Conservation (phyloP, 2,888 invertebrate genomes). For the Cecidostiba fungosa region DNA sequence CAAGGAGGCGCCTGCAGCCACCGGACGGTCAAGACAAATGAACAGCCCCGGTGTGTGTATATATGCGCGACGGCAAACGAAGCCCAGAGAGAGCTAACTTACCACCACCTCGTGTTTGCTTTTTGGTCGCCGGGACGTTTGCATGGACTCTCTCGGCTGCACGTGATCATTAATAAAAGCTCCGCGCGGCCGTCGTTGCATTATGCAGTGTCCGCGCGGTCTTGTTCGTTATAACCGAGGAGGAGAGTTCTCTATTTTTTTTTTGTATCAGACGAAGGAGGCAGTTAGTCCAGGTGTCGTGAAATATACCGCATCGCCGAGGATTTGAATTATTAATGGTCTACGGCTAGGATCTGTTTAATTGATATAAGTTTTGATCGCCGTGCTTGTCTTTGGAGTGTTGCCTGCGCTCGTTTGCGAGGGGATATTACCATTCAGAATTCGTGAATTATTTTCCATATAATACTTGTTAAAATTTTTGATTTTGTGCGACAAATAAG, state of each 20-base stretch:
- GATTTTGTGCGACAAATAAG: too few species aligned
- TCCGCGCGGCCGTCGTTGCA: conserved; percentile 45
- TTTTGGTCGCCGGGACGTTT: conserved; percentile 36
- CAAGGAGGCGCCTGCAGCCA: conserved; percentile 8
- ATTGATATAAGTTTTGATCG: conserved; percentile 14
- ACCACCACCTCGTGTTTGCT: conserved; percentile 44
- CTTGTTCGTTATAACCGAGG: conserved; percentile 45
- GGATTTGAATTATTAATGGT: conserved; percentile 44
- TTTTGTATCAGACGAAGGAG: neutral
- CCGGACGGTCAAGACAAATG: conserved; percentile 49
- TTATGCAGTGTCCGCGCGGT: conserved; percentile 56
- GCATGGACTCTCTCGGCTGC: conserved; percentile 38
- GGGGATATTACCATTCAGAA: neutral
- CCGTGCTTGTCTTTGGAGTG: neutral
- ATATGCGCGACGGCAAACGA: neutral
- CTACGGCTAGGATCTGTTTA: neutral
- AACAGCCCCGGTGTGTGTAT: conserved; percentile 15
- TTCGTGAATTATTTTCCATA: too few species aligned
- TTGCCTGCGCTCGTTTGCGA: neutral
- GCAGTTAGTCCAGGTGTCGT: conserved; percentile 37
- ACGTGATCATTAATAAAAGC: conserved; percentile 60
- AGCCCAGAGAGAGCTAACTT: neutral
- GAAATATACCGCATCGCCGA: neutral
- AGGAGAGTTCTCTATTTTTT: neutral
- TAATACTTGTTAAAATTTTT: too few species aligned